A percentile compares a stretch with the other conserved stretches of the same genome.
phyloP scores from a whole-genome alignment of 2,797 vertebrate species.

The Macrochelys suwanniensis region DNA sequence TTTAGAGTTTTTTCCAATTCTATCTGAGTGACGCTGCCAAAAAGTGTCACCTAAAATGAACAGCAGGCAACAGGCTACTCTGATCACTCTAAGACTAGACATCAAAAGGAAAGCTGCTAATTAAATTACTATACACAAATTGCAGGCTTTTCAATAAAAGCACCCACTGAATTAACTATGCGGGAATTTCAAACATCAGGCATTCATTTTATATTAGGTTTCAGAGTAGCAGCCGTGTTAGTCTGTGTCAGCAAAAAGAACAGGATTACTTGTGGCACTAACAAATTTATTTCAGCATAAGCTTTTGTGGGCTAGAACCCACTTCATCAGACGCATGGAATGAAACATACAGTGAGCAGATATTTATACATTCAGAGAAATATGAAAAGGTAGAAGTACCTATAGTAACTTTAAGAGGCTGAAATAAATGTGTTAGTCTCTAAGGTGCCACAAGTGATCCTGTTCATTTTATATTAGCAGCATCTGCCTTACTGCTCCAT shows the following conservation, averaged over 20 bases:
- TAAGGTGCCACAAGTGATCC: no score
- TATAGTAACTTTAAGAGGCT: no score
- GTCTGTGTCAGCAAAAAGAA: no score
- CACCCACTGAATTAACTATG: slow-evolving; percentile 53
- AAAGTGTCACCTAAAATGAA: not conserved
- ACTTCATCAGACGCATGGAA: no score
- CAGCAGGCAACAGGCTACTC: not conserved
- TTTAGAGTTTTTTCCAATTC: not conserved
- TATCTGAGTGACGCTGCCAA: not conserved
- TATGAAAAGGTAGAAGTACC: no score
- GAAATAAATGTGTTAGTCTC: no score
- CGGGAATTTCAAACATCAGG: slow-evolving; percentile 45
- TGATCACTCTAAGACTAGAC: not conserved
- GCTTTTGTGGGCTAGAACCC: no score
- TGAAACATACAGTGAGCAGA: no score
- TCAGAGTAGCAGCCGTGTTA: no score
- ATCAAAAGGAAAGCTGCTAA: slow-evolving; percentile 38
- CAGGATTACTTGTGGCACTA: no score
- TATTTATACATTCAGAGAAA: no score
- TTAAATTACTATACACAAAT: slow-evolving; percentile 54
- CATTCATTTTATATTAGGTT: slow-evolving; percentile 56
- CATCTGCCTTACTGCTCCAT: slow-evolving; percentile 36
- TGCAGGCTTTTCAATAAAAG: slow-evolving; percentile 46
- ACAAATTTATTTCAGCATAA: no score
- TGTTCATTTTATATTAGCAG: slow-evolving; percentile 52